These are phyloP conservation scores for Drosophila nr. fundita DNA, from an alignment of 2,888 invertebrate species.

Conservation along the genomic window DNA sequence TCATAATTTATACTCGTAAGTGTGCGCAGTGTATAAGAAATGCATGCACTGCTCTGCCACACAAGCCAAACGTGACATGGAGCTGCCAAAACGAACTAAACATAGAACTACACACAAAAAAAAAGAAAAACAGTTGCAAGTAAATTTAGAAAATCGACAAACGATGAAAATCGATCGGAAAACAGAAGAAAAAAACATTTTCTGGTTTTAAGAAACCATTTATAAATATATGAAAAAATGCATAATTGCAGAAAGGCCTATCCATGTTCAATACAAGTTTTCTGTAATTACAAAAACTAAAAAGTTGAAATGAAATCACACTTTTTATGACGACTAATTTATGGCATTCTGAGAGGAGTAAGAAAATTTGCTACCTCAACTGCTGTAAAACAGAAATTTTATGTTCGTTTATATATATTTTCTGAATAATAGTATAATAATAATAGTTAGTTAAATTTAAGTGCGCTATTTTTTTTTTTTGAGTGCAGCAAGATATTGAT, in stretches of 20 bases:
- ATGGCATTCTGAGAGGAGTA: neutral
- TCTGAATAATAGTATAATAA: neutral
- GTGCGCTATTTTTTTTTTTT: neutral
- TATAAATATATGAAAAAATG: neutral
- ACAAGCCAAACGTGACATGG: constrained; percentile 34
- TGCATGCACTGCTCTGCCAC: constrained; percentile 52
- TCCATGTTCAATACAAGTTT: neutral
- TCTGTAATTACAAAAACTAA: neutral
- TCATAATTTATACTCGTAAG: constrained; percentile 71
- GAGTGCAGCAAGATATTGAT: neutral
- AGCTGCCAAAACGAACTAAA: neutral
- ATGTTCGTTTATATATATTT: neutral
- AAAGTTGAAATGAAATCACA: neutral
- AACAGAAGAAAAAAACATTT: neutral
- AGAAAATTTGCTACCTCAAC: neutral
- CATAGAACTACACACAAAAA: neutral
- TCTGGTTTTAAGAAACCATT: neutral
- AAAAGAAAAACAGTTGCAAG: neutral
- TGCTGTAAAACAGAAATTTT: neutral
- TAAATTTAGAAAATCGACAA: neutral
- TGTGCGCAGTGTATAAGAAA: constrained; percentile 46
- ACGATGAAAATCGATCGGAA: neutral
- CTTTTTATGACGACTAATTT: neutral
- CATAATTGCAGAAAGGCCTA: neutral
- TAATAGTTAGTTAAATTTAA: neutral